Evolutionary conservation across 2,113 vertebrate species (phyloP), one percentile per base, ranked within the genome.

Genomic region (Asarcornis scutulata): DNA sequence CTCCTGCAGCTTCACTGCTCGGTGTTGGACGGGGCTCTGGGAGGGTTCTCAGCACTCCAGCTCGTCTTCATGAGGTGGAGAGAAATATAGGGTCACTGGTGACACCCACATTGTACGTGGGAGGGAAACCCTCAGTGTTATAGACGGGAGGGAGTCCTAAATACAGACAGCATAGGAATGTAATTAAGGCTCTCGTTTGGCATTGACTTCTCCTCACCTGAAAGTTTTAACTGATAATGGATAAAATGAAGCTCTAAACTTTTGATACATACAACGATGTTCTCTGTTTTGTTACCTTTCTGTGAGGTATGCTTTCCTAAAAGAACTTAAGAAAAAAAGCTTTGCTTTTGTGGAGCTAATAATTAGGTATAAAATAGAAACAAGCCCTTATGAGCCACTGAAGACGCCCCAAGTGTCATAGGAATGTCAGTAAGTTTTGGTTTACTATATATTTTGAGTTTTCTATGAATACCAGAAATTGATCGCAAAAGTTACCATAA

Each of bases 1-100:
- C 22, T 14, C 27, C 38, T 42, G 42, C 25, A 60, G 36, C 60
- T 34, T 11, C 0, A 0, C 21, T 62, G 58, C 55, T 40, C 27
- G 0, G 17, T 4, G 1, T 0, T 2, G 12, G 38, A 63, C 13
- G 1, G 2, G 8, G 0, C 4, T 25, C 26, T 34, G 12, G 3
- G 59, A 1, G 1, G 48, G 34, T 17, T 48, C 10, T 7, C n/a
- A 36, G 38, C 12, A 0, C 17, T 64, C 38, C 8, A 23, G 27
- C 50, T 74, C 6, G 36, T 74, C 78, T 82, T 29, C 68, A 52
- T 2, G 17, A 32, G 40, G 60, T 25, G 42, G 59, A 55, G 46
- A 34, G 53, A 36, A 67, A 25, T 25, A 2, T 8, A 3, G 67
- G 48, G 69, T 81, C 68, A 15, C 27, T 46, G 44, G 42, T 52